phyloP scores from a whole-genome alignment of 2,113 vertebrate species.

The Pipra filicauda region DNA sequence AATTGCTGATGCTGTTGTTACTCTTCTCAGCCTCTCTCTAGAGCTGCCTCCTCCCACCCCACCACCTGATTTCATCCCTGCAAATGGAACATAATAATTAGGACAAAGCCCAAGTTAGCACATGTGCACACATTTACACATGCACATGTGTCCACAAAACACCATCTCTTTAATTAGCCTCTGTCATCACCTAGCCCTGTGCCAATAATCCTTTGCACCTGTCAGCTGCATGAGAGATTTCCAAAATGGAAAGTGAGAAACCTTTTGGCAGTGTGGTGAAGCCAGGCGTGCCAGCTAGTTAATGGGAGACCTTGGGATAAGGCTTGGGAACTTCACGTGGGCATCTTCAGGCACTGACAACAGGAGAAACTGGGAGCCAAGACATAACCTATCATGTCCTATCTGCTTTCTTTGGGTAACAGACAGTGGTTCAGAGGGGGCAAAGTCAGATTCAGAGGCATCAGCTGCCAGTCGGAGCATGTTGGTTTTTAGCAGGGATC shows the following conservation, averaged over 20 bases:
- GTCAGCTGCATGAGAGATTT: neutral
- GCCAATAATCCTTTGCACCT: neutral
- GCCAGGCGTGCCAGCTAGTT: neutral
- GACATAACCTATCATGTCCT: neutral
- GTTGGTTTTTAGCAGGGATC: neutral
- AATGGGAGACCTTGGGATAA: neutral
- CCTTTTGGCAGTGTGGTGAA: neutral
- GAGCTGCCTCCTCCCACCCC: neutral
- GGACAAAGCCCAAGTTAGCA: neutral
- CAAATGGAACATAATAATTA: neutral
- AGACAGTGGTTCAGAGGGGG: neutral
- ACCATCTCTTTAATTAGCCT: neutral
- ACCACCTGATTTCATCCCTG: neutral
- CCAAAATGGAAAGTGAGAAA: neutral
- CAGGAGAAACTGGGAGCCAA: neutral
- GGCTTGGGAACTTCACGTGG: neutral
- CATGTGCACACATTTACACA: neutral
- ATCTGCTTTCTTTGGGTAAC: neutral
- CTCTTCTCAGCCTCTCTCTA: neutral
- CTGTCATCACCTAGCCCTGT: neutral
- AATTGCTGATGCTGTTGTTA: neutral
- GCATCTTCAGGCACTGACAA: neutral
- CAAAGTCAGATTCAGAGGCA: neutral
- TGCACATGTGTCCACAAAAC: fast-evolving
- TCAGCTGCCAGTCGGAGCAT: neutral